Percentiles rank a stretch among this genome's conserved stretches.
Evolutionary conservation across 1,140 invertebrate species (phyloP).

Genomic region (Colletes latitarsis): DNA sequence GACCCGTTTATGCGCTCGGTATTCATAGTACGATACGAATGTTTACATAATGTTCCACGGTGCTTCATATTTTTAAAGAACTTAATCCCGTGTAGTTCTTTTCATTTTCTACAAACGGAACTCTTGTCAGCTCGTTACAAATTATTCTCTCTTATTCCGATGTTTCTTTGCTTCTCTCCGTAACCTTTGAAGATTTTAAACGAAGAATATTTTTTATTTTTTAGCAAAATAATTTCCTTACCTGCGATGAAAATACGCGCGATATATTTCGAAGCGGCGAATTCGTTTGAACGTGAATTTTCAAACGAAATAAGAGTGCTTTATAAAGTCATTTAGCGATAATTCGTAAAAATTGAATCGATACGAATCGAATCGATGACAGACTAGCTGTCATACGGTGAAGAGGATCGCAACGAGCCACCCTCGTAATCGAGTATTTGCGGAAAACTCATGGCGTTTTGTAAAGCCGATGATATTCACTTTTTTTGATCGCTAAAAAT

Average conservation of each 20-base stretch:
- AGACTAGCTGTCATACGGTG: neutral
- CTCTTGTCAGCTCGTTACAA: neutral
- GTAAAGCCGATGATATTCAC: neutral
- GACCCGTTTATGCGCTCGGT: constrained; percentile 26
- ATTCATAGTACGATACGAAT: constrained; percentile 25
- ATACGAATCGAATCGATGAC: neutral
- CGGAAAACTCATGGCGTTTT: constrained; percentile 9
- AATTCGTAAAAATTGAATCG: neutral
- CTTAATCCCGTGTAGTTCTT: constrained; percentile 4
- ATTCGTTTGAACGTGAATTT: neutral
- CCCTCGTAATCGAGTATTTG: constrained; percentile 10
- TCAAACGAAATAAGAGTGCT: neutral
- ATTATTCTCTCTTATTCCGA: neutral
- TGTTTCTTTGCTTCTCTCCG: too few species aligned
- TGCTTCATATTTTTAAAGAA: constrained; percentile 22
- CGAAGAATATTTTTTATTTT: neutral
- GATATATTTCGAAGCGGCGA: neutral
- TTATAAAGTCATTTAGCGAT: neutral
- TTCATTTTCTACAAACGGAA: neutral
- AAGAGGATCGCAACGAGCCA: neutral
- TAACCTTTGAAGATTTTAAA: neutral
- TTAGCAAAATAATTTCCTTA: neutral
- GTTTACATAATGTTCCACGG: constrained; percentile 41
- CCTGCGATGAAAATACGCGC: neutral
- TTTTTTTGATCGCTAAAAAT: too few species aligned